Evolutionary conservation across 1,140 invertebrate genomes (phyloP).

Genomic region (Drosophila ironensis): DNA sequence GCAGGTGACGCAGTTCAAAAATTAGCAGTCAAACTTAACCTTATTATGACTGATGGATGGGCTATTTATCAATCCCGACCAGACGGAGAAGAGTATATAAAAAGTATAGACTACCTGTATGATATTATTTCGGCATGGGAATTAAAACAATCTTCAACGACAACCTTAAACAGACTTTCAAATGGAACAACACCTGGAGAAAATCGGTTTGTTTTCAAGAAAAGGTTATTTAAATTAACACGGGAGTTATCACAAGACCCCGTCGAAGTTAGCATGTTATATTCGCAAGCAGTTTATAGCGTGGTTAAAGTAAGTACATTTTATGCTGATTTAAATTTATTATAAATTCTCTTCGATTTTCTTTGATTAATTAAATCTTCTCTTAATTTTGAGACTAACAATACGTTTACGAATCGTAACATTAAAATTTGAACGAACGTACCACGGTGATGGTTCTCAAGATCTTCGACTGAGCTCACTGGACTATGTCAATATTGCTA

Average conservation of each 20-base stretch:
- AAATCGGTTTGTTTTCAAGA: conserved; percentile 96
- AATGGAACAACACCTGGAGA: conserved; percentile 90
- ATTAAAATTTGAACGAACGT: too few species aligned
- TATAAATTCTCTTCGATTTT: too few species aligned
- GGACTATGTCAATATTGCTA: too few species aligned
- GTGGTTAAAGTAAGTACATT: conserved; percentile 91
- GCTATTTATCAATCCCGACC: conserved; percentile 94
- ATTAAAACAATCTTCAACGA: conserved; percentile 86
- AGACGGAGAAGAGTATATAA: conserved; percentile 95
- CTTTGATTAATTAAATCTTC: too few species aligned
- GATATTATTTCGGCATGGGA: conserved; percentile 97
- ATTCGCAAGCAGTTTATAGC: conserved; percentile 96
- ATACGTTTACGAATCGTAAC: too few species aligned
- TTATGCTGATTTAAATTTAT: not conserved
- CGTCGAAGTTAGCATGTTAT: conserved; percentile 96
- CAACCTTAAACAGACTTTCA: conserved; percentile 84
- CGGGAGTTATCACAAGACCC: conserved; percentile 97
- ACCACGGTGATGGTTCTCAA: too few species aligned
- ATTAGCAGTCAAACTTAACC: conserved; percentile 93
- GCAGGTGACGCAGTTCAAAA: conserved; percentile 94
- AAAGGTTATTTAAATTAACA: conserved; percentile 92
- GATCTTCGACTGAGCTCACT: too few species aligned
- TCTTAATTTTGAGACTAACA: too few species aligned
- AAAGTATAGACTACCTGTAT: conserved; percentile 95
- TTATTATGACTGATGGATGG: conserved; percentile 94